These are phyloP conservation scores for Hipposideros armiger DNA, from an alignment of 2,113 vertebrate genomes.

Conservation along the genomic window DNA sequence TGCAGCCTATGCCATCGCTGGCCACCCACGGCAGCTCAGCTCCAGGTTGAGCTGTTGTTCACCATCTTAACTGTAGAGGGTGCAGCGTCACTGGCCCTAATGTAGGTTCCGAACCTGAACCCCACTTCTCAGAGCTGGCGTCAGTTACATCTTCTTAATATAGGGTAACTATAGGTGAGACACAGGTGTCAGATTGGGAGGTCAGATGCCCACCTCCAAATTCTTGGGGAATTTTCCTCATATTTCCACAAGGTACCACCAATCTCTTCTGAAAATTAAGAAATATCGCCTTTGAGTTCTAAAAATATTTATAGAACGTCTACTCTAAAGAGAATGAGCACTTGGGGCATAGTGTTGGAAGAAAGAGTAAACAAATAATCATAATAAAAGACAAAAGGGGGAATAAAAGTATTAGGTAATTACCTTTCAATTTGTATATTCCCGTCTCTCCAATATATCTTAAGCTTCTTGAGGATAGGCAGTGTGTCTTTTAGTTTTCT, in stretches of 20 bases:
- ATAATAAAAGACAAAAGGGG: neutral
- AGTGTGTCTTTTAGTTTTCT: neutral
- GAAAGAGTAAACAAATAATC: neutral
- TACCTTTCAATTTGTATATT: neutral
- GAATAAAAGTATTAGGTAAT: neutral
- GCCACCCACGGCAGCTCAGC: too few relatives aligned
- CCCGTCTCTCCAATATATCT: neutral
- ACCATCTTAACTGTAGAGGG: too few relatives aligned
- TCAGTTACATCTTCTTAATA: neutral
- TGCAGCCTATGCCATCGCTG: too few relatives aligned
- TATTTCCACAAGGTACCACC: neutral
- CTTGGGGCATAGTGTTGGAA: neutral
- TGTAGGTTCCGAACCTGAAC: too few relatives aligned
- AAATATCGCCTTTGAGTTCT: neutral
- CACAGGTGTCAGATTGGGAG: neutral
- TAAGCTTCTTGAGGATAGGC: neutral
- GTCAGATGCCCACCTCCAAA: neutral
- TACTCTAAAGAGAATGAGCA: neutral
- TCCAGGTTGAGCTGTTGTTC: too few relatives aligned
- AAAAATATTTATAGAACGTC: neutral
- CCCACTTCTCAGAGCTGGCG: too few relatives aligned
- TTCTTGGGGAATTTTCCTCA: neutral
- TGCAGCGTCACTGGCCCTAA: too few relatives aligned
- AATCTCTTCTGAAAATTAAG: conserved; percentile 7
- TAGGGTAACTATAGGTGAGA: neutral